Conservation (phyloP, 1,140 invertebrate genomes). For the Pogonus chalceus region DNA sequence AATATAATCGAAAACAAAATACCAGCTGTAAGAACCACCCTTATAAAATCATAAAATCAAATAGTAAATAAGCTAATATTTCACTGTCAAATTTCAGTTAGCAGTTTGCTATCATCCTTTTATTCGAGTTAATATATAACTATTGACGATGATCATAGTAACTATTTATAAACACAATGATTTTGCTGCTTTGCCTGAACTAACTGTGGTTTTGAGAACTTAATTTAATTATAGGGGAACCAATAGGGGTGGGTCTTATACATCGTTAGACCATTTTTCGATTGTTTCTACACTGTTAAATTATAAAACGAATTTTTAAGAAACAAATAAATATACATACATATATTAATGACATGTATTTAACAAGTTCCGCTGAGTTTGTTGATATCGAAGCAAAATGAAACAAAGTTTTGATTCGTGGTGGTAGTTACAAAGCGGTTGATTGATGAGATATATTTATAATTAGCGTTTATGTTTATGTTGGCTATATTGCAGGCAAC, state of each 20-base stretch:
- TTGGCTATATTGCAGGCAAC: neutral
- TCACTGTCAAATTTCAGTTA: neutral
- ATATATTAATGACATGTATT: too few relatives aligned
- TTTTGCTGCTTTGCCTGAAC: conserved; percentile 14
- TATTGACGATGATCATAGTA: conserved; percentile 6
- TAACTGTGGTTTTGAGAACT: neutral
- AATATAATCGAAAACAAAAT: too few relatives aligned
- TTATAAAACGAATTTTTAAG: too few relatives aligned
- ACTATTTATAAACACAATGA: conserved; percentile 16
- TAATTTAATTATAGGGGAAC: conserved; percentile 11
- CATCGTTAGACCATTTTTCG: too few relatives aligned
- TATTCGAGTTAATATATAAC: neutral
- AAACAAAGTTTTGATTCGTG: too few relatives aligned
- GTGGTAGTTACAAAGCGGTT: conserved; percentile 1
- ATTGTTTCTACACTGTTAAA: neutral
- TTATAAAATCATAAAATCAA: too few relatives aligned
- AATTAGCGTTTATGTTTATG: neutral
- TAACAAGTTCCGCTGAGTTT: too few relatives aligned
- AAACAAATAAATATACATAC: too few relatives aligned
- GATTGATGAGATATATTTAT: neutral
- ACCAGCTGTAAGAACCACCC: too few relatives aligned
- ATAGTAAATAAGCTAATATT: neutral
- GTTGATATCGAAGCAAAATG: too few relatives aligned
- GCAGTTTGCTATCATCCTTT: neutral
- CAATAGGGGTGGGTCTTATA: neutral